Base-by-base conservation (phyloP, 2,888 invertebrate genomes). In the Punctoribates punctum region DNA sequence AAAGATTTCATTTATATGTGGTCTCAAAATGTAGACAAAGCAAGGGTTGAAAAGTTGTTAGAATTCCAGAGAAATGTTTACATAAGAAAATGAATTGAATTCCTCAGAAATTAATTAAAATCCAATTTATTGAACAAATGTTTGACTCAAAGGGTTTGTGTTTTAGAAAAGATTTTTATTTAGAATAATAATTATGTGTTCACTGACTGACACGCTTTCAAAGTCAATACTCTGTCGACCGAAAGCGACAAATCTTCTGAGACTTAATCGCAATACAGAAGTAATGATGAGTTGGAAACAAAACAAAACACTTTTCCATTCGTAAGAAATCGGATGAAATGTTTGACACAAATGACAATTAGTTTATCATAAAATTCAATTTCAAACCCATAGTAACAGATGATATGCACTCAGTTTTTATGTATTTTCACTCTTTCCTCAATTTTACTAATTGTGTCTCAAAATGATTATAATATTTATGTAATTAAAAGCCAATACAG, bases 171-270 rank as follows among this genome's bases (percentile, higher is more conserved):
- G 54, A 20, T 54, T 54, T 54, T 54, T 20, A 54, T 57, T 23
- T 57, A 57, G 25, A 57, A 57, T 9, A 57, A 57, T 23, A 57
- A 57, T 57, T 57, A 25, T 25, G 25, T 57, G 57, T 57, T 57
- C 57, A 57, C 57, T 57, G 57, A 57, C 57, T 57, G 57, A 23
- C 57, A 57, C 57, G 57, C 20, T 25, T 57, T 57, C 20, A 57
- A 57, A 57, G 57, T 57, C 57, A 57, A 25, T 25, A 57, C 57
- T 25, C 9, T 57, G 57, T 57, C 23, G 57, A 57, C 57, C 13
- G 2, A 57, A 57, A 23, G 25, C 25, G 25, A 23, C 57, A 57
- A 57, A 3, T 57, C 57, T 25, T 57, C 17, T 57, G 57, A 57
- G 8, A 57, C 13, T n/a, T n/a, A 9, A 11, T 48, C 3, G 11